A percentile compares a stretch with the other conserved stretches of the same genome.
These are phyloP conservation scores for Zosterops lateralis DNA, from an alignment of 2,113 vertebrate genomes.

Conservation along the genomic window DNA sequence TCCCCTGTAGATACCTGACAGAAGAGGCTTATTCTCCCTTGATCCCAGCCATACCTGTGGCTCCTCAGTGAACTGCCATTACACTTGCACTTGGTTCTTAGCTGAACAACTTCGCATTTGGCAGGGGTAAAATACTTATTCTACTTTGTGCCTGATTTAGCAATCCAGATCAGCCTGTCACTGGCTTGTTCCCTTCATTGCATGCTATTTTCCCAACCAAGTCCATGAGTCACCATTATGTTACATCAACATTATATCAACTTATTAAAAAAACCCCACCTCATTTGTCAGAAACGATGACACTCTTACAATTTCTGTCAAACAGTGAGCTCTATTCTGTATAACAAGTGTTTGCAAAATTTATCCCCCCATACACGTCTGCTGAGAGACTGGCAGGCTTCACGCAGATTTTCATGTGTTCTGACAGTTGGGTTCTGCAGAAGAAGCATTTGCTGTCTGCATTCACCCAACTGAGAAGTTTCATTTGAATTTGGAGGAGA, in stretches of 20 bases:
- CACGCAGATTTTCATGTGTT: neutral
- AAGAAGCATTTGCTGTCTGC: neutral
- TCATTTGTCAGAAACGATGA: neutral
- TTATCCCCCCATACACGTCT: fast-evolving
- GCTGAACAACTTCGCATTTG: neutral
- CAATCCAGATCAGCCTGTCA: neutral
- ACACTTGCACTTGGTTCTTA: neutral
- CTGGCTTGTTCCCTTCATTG: neutral
- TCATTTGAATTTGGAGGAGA: neutral
- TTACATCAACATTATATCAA: neutral
- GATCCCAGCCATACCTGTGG: neutral
- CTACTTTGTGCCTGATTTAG: neutral
- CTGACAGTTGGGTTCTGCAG: neutral
- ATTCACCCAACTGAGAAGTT: neutral
- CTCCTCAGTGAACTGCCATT: neutral
- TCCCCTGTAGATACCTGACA: neutral
- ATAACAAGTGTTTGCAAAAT: neutral
- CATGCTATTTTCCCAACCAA: neutral
- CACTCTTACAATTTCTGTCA: neutral
- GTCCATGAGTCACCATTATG: neutral
- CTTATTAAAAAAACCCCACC: neutral
- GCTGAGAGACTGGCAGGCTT: neutral
- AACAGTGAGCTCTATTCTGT: neutral
- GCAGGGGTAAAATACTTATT: neutral
- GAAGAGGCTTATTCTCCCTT: neutral